phyloP scores from a whole-genome alignment of 2,113 vertebrate species.

The Boulengeromyrus knoepffleri region DNA sequence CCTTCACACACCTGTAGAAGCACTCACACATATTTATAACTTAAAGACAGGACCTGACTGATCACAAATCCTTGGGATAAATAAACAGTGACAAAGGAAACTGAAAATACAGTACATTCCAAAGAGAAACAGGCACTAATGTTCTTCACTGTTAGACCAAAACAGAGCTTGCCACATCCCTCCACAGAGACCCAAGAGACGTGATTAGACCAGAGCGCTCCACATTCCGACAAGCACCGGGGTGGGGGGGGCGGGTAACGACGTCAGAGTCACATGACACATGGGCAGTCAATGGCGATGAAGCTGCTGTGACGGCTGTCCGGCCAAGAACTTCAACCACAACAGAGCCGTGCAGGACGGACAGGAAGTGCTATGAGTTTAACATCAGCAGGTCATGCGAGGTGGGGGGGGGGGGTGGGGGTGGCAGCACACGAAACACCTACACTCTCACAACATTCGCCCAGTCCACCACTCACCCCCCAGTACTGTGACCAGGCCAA shows the following conservation, averaged over 20 bases:
- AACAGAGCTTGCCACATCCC: not conserved
- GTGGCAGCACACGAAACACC: not conserved
- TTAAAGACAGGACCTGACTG: not conserved
- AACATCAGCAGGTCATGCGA: slow-evolving; percentile 12
- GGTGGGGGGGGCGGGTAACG: not conserved
- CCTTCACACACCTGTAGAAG: not conserved
- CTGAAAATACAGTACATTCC: slow-evolving; percentile 8
- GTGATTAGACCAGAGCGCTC: not conserved
- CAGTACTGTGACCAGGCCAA: slow-evolving; percentile 15
- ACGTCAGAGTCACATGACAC: not conserved
- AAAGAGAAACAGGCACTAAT: not conserved
- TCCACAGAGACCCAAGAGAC: not conserved
- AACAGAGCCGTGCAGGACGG: not conserved
- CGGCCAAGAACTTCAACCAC: slow-evolving; percentile 7
- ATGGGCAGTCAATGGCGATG: not conserved
- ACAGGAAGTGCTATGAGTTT: slow-evolving; percentile 9
- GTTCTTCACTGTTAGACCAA: not conserved
- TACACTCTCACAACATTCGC: not conserved
- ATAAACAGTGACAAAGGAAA: not conserved
- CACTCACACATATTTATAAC: not conserved
- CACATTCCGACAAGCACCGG: not conserved
- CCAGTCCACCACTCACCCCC: slow-evolving; percentile 10
- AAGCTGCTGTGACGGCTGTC: not conserved
- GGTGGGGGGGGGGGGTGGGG: not conserved
- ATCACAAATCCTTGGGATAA: not conserved